Percentiles rank a stretch among this genome's conserved stretches.
These are phyloP conservation scores for Alviniconcha strummeri DNA, from an alignment of 2,888 invertebrate species.

Conservation along the genomic window DNA sequence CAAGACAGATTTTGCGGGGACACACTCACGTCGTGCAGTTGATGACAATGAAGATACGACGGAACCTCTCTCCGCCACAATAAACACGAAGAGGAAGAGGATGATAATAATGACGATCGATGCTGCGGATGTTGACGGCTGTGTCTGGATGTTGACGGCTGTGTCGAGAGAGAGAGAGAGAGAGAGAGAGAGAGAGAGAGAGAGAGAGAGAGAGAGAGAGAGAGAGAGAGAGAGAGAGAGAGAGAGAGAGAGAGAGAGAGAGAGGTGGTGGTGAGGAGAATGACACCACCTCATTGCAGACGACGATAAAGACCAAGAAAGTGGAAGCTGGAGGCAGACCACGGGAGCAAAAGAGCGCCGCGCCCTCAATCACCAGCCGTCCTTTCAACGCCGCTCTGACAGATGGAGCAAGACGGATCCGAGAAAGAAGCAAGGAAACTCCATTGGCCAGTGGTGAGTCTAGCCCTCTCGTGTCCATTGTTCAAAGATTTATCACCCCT, in stretches of 20 bases:
- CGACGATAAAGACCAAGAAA: too few relatives aligned
- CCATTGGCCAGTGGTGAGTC: slow-evolving; percentile 17
- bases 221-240: slow-evolving; percentile 1
- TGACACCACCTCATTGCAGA: too few relatives aligned
- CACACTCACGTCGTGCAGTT: too few relatives aligned
- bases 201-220: slow-evolving; percentile 10
- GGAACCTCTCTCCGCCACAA: background rate
- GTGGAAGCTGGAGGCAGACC: too few relatives aligned
- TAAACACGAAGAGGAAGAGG: background rate
- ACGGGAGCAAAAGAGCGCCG: background rate
- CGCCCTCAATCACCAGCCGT: slow-evolving; percentile 11
- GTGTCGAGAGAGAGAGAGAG: background rate
- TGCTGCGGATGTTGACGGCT: background rate
- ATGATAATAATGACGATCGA: background rate
- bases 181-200: slow-evolving; percentile 6
- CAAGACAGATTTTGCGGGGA: too few relatives aligned
- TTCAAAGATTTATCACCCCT: slow-evolving; percentile 30
- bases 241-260: background rate
- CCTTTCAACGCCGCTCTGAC: background rate
- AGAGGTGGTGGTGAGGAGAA: background rate
- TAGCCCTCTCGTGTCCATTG: slow-evolving; percentile 23
- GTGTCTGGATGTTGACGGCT: too few relatives aligned
- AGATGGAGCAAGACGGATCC: slow-evolving; percentile 24
- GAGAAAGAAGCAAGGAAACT: slow-evolving; percentile 26
- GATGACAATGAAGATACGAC: too few relatives aligned